Conservation (phyloP, 2,797 vertebrate species). For the Gallinago nigripennis region DNA sequence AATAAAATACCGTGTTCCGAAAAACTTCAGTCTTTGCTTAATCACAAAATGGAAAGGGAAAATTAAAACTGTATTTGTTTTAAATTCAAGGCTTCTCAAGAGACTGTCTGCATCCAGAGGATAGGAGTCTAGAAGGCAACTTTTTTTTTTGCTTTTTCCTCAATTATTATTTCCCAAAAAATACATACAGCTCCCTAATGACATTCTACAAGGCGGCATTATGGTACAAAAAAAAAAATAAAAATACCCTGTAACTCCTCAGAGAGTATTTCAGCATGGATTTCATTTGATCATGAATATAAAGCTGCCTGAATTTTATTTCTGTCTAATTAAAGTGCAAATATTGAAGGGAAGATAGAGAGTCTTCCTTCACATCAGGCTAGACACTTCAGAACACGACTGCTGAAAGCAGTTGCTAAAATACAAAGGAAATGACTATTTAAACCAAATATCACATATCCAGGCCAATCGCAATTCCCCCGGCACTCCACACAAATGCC, state of each 20-base stretch:
- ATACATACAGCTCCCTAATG: background rate
- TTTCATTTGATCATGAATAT: background rate
- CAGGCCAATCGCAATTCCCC: background rate
- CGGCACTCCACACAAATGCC: fast-evolving
- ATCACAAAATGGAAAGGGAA: slow-evolving; percentile 31
- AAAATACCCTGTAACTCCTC: background rate
- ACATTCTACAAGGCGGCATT: background rate
- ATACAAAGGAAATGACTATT: background rate
- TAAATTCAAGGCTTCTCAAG: background rate
- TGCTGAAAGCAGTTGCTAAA: background rate
- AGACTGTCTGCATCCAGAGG: background rate
- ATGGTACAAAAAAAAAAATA: background rate
- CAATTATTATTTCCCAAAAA: background rate
- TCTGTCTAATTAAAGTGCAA: background rate
- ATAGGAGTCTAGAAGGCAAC: background rate
- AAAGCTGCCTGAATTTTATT: background rate
- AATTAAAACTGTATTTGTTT: slow-evolving; percentile 23
- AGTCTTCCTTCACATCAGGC: background rate
- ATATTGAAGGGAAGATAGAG: background rate
- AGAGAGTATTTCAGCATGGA: background rate
- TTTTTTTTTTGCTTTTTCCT: background rate
- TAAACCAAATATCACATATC: background rate
- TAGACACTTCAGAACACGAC: background rate
- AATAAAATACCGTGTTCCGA: slow-evolving; percentile 45
- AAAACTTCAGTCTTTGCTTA: background rate